Evolutionary conservation across 2,888 invertebrate species (phyloP), one percentile per base, ranked within the genome.

Genomic region (Mystacides longicornis): DNA sequence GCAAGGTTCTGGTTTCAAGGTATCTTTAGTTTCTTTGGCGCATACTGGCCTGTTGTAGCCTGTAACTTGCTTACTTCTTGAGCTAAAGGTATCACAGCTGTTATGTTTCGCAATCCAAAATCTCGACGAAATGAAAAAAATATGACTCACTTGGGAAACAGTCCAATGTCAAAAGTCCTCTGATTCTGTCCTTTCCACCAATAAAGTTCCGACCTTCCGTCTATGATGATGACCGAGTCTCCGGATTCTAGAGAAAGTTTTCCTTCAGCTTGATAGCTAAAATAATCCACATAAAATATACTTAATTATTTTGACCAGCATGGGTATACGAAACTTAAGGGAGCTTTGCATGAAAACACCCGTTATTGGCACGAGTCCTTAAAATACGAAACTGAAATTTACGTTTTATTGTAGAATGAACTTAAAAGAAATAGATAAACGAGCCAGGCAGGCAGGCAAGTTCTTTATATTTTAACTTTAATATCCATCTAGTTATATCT

Each of bases 171-270:
- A 62, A 87, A 87, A 0, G 93, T 91, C 57, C 90, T 78, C 68
- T 91, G 89, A 71, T 93, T 94, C 72, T 98, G 98, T 1, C 97
- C 98, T 70, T 90, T 93, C 90, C 97, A 96, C 85, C 93, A 91
- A 67, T 90, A 93, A 60, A 90, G 77, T 63, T 97, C 95, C 0
- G 92, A 82, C 51, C 88, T 77, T 23, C 92, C 93, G 67, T 96
- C 94, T 62, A 96, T 88, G 45, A 97, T 83, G 9, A 89, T 87
- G 55, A 97, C 87, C 5, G 83, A 80, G 67, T 97, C 96, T 0
- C 90, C 91, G 2, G 83, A 79, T 57, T 89, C 86, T 51, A 95
- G 80, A 14, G 78, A 75, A 73, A 96, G 80, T 66, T 89, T 89
- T 27, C 85, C 89, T 23, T 82, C 73, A 62, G 89, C 87, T 31